Percentiles rank a stretch among this genome's conserved stretches.
phyloP scores from a whole-genome alignment of 1,140 invertebrate species.

The Calycopis cecrops region DNA sequence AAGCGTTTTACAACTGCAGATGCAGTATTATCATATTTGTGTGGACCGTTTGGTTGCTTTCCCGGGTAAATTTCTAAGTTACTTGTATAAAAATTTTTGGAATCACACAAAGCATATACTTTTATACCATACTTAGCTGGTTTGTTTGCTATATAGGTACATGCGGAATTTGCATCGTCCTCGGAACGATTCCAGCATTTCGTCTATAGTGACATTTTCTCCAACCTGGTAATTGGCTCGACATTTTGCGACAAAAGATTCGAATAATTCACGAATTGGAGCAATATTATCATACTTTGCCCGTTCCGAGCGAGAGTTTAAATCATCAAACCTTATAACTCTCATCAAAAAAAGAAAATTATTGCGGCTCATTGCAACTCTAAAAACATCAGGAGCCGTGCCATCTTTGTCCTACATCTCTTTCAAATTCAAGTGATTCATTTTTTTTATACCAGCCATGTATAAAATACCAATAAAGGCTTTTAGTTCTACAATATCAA shows the following conservation, averaged over 20 bases:
- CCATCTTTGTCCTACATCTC: conserved; percentile 45
- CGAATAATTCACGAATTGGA: conserved; percentile 40
- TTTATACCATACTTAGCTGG: conserved; percentile 70
- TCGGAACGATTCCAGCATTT: conserved; percentile 52
- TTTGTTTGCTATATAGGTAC: conserved; percentile 61
- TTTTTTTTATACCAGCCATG: conserved; percentile 33
- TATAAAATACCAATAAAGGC: conserved; percentile 43
- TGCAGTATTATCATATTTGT: conserved; percentile 21
- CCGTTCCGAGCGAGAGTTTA: conserved; percentile 29
- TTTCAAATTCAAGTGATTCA: conserved; percentile 33
- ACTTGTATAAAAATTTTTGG: conserved; percentile 33
- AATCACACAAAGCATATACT: conserved; percentile 39
- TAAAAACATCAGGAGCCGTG: conserved; percentile 34
- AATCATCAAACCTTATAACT: conserved; percentile 41
- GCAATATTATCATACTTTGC: conserved; percentile 41
- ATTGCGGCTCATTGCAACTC: conserved; percentile 32
- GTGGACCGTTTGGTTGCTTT: conserved; percentile 25
- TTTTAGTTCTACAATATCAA: conserved; percentile 37
- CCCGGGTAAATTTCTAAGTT: conserved; percentile 39
- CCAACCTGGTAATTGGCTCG: conserved; percentile 25
- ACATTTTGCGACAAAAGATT: conserved; percentile 38
- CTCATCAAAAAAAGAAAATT: conserved; percentile 38
- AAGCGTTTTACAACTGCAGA: conserved; percentile 25
- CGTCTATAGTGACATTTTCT: conserved; percentile 42
- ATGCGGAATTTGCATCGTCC: conserved; percentile 26